Evolutionary conservation across 2,797 vertebrate genomes (phyloP), one percentile per base, ranked within the genome.

Genomic region (Meriones psammophilus): DNA sequence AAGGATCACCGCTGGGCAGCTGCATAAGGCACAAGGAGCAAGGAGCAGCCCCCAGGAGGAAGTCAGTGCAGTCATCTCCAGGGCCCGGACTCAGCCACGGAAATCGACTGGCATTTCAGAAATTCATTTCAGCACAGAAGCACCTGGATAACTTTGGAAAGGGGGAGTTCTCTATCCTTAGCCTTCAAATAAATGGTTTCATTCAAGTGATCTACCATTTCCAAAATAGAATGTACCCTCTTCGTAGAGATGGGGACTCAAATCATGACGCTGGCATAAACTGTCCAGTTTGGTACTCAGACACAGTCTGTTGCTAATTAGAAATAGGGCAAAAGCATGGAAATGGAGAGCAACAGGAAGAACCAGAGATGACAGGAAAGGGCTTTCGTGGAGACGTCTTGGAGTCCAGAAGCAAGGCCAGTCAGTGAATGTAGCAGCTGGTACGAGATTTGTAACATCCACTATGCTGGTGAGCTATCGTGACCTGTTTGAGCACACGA

Each of bases 31-130:
- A 5, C 17, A 24, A 22, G 22, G 24, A n/a, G 26, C 17, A 24
- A 22, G 22, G 24, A n/a, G 26, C 18, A 20, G 18, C 2, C 39
- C 24, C 2, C 5, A 0, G 4, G 46, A n/a, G 5, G n/a, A 60
- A 50, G 33, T 7, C 28, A 85, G 3, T 26, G 4, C n/a, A 33
- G 5, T 0, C 14, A 22, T 26, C 33, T 24, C n/a, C 12, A 13
- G 39, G 58, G 54, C 64, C 42, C 56, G 60, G 39, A 39, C 20
- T 54, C 60, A 39, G 69, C 33, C 60, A 77, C 89, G 58, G 17
- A 95, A 92, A 92, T 33, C 89, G 87, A 89, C 7, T 54, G 18
- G 79, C 13, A 39, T 39, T 71, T 84, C 76, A 95, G 80, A 91
- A 50, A 28, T 39, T 8, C 15, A 73, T 76, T 74, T 36, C 30